Evolutionary conservation across 2,888 invertebrate genomes (phyloP).

Genomic region (Octonoba sinensis): DNA sequence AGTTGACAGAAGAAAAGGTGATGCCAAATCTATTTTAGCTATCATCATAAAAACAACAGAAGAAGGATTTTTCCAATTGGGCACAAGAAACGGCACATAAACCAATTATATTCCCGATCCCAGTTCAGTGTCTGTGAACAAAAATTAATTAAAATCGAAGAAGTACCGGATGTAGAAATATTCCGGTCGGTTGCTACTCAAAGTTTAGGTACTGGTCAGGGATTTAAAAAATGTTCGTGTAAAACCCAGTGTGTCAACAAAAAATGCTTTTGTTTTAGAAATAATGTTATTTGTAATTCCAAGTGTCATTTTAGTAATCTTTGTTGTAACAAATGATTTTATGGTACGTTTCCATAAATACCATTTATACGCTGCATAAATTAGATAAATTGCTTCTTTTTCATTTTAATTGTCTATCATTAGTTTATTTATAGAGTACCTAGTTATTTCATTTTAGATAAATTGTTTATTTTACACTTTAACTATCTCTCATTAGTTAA

Average conservation of each 20-base stretch:
- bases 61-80: no score
- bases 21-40: constrained; percentile 58
- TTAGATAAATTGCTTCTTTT: constrained; percentile 55
- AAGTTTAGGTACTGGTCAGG: constrained; percentile 51
- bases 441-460: constrained; percentile 20
- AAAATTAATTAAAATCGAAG: constrained; percentile 55
- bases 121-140: constrained; percentile 53
- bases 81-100: no score
- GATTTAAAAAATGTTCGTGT: constrained; percentile 50
- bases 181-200: no score
- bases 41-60: constrained; percentile 52
- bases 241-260: constrained; percentile 53
- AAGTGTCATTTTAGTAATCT: no score
- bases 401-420: constrained; percentile 46
- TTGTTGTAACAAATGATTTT: constrained; percentile 49
- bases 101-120: constrained; percentile 43
- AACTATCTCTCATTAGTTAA: no score
- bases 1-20: constrained; percentile 56
- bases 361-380: constrained; percentile 52
- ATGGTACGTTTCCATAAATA: constrained; percentile 50
- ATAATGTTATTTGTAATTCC: no score
- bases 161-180: constrained; percentile 57
- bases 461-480: no score
- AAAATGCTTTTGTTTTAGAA: constrained; percentile 53
- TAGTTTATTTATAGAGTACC: constrained; percentile 11